Base-by-base conservation (phyloP, 2,797 vertebrate species). In the Poecilia gillii region DNA sequence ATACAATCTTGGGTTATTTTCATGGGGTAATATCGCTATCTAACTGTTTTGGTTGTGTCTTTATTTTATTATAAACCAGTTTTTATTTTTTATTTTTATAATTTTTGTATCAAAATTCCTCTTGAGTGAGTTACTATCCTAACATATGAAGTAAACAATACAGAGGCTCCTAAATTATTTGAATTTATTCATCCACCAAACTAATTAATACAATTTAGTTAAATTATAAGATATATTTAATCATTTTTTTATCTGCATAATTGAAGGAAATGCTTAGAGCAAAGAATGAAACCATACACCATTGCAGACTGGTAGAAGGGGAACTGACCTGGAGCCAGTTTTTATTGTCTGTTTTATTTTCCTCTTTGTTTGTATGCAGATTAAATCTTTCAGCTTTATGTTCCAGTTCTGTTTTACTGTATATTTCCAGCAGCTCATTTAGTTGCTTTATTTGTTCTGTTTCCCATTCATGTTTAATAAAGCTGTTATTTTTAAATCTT, bases 401-500 rank as follows among this genome's bases (percentile, higher is more conserved):
- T 51, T 72, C 71, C 4, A 70, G n/a, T 74, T 84, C 72, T 72
- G 70, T 76, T 41, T 78, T 76, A 70, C 46, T 73, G 39, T 89
- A 66, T 82, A 68, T 84, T 75, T 80, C 47, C 55, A 28, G 41
- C 85, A 74, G 28, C n/a, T 77, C 70, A 45, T 47, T 0, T 4
- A 14, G 6, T 51, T 13, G 9, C n/a, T 20, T 47, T 47, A 47
- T 51, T 51, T 51, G 49, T 25, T 1, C 53, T 1, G 53, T 55
- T 55, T n/a, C 23, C 53, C 53, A n/a, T n/a, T 55, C 53, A 55
- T 55, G 25, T 55, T n/a, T 55, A 55, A 55, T 55, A n/a, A 55
- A 77, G 74, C 75, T 72, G 73, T 76, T 75, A 43, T 3, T 80
- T 81, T 78, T 84, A 87, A 8, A 71, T 76, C 73, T 83, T 82